A percentile compares a stretch with the other conserved stretches of the same genome.
Conservation (phyloP, 2,888 invertebrate genomes). For the Rugalucina vietnamica region DNA sequence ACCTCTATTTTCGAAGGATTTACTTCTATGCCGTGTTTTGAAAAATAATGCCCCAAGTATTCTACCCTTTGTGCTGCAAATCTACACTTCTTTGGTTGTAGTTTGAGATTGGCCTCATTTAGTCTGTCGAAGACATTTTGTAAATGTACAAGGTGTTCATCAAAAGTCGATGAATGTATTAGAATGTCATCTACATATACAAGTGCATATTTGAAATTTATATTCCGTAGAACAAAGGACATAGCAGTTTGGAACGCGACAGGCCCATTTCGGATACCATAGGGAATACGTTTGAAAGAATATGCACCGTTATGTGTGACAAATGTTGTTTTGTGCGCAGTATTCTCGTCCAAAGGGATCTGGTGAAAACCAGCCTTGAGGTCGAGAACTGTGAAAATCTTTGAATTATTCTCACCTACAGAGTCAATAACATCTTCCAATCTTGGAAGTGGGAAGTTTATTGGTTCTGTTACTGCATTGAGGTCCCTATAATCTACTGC, state of each 20-base stretch:
- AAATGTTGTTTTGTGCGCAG: slow-evolving; percentile 39
- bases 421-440: slow-evolving; percentile 40
- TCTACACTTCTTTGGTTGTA: slow-evolving; percentile 45
- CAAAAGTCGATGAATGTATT: slow-evolving; percentile 33
- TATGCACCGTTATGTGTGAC: slow-evolving; percentile 35
- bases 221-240: slow-evolving; percentile 18
- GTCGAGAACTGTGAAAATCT: slow-evolving; percentile 33
- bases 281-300: slow-evolving; percentile 35
- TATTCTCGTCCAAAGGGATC: slow-evolving; percentile 35
- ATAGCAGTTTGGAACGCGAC: slow-evolving; percentile 40
- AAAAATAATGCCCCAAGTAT: slow-evolving; percentile 48
- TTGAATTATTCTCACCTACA: slow-evolving; percentile 30
- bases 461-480: slow-evolving; percentile 38
- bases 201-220: slow-evolving; percentile 57
- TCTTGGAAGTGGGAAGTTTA: slow-evolving; percentile 49
- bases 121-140: slow-evolving; percentile 38
- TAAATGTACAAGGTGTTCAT: slow-evolving; percentile 36
- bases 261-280: slow-evolving; percentile 36
- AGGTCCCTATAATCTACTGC: slow-evolving; percentile 51
- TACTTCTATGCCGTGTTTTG: slow-evolving; percentile 54
- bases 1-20: slow-evolving; percentile 48
- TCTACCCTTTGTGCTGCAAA: slow-evolving; percentile 34
- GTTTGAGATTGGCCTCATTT: slow-evolving; percentile 38
- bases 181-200: slow-evolving; percentile 66
- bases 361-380: slow-evolving; percentile 37